These are phyloP conservation scores for Cyphomyrmex costatus DNA, from an alignment of 1,140 invertebrate species.

Conservation along the genomic window DNA sequence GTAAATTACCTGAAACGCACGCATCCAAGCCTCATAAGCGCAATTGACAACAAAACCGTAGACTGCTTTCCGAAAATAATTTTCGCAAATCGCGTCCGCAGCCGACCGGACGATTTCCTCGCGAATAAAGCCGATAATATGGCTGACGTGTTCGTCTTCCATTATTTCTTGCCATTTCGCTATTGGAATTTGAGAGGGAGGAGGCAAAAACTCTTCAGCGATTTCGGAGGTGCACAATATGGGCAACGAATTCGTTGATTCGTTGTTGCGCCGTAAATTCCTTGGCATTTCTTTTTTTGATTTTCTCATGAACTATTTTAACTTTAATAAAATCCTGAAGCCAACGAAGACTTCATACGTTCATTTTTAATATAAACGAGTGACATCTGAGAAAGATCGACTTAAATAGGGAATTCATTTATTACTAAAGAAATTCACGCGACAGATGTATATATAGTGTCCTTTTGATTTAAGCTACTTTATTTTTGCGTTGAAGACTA, in stretches of 20 bases:
- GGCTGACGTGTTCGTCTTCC: slow-evolving; percentile 44
- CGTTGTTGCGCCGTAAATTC: not conserved
- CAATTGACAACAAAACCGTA: slow-evolving; percentile 63
- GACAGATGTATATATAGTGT: not conserved
- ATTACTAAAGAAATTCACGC: not conserved
- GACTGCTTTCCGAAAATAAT: slow-evolving; percentile 27
- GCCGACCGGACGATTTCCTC: slow-evolving; percentile 66
- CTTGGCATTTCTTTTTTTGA: slow-evolving; percentile 4
- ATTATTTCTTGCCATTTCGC: slow-evolving; percentile 68
- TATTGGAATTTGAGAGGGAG: slow-evolving; percentile 53
- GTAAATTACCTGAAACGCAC: slow-evolving; percentile 23
- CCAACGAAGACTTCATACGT: not conserved
- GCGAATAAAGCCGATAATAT: slow-evolving; percentile 60
- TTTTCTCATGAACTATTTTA: not conserved
- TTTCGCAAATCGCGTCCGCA: slow-evolving; percentile 20
- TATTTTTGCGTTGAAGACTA: not conserved
- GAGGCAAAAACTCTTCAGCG: not conserved
- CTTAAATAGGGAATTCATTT: slow-evolving; percentile 13
- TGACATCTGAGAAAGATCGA: not conserved
- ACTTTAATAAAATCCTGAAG: not conserved
- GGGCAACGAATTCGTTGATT: not conserved
- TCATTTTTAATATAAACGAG: not conserved
- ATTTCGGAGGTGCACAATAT: not conserved
- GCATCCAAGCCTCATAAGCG: slow-evolving; percentile 49
- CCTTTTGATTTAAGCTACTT: not conserved